Evolutionary conservation across 2,797 vertebrate species (phyloP), one percentile per base, ranked within the genome.

Genomic region (Hoplostethus atlanticus): DNA sequence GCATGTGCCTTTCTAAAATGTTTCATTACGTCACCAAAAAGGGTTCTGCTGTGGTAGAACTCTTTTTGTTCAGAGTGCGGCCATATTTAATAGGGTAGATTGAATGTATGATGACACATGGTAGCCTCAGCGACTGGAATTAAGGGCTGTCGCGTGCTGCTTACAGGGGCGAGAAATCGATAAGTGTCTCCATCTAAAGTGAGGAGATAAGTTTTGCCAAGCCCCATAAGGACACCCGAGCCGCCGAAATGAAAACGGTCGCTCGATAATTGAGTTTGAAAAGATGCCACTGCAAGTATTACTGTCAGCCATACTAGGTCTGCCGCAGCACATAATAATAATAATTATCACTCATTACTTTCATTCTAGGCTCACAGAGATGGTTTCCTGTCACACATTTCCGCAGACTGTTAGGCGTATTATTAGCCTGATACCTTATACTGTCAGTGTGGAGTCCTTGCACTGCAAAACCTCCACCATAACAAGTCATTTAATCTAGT

Each of bases 241-340:
- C 66, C 64, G 56, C 55, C 64, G 46, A 77, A 56, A 68, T 65
- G 44, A 72, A 81, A 79, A 65, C 7, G 53, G 51, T 28, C 52
- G 67, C 70, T 90, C 62, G 36, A 88, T 90, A 76, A 87, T 58
- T 68, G 70, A 78, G 65, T 81, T 81, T 73, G 79, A 89, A 83
- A 80, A 73, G 64, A 79, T 73, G 66, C 60, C 69, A 69, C 71
- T 31, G 52, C 46, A 17, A 44, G 57, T 60, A 54, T 54, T 17
- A 42, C 11, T 64, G 28, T 69, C 46, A 66, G 52, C 4, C 47
- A 64, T 50, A 48, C 63, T 13, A 51, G 31, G 47, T 21, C 53
- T 13, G 7, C 16, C 17, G 25, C 61, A 38, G 11, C 34, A 28
- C 11, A 34, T 31, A 31, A 1, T 54, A 30, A 12, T 53, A 12